Percentiles rank a stretch among this genome's conserved stretches.
phyloP scores from a whole-genome alignment of 2,113 vertebrate species.

The Sigmodon hispidus region DNA sequence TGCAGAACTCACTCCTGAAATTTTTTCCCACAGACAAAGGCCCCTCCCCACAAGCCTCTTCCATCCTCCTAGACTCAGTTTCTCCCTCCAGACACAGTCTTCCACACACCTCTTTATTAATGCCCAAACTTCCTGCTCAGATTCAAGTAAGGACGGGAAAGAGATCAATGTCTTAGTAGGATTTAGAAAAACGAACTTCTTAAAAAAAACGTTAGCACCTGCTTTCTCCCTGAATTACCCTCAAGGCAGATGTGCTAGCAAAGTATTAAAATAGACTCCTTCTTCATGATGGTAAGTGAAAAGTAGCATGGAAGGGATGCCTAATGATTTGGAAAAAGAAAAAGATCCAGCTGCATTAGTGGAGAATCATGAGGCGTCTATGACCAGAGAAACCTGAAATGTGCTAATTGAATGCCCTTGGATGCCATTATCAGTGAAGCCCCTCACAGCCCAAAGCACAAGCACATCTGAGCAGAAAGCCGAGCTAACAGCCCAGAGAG shows the following conservation, averaged over 20 bases:
- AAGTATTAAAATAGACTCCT: constrained; percentile 70
- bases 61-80: constrained; percentile 24
- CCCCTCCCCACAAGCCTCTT: no score
- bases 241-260: constrained; percentile 67
- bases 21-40: not conserved
- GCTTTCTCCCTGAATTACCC: constrained; percentile 70
- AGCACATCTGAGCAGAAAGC: constrained; percentile 59
- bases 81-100: not conserved
- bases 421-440: constrained; percentile 71
- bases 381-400: constrained; percentile 78
- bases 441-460: constrained; percentile 39
- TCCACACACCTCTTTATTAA: constrained; percentile 44
- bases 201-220: constrained; percentile 63
- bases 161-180: constrained; percentile 44
- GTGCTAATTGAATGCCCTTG: constrained; percentile 78
- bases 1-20: not conserved
- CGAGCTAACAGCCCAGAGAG: constrained; percentile 20
- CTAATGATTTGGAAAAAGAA: constrained; percentile 75
- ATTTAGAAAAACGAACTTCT: constrained; percentile 64
- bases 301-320: constrained; percentile 73
- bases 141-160: constrained; percentile 14
- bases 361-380: constrained; percentile 77
- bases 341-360: constrained; percentile 70
- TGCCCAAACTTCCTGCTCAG: not conserved
- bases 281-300: constrained; percentile 72